A percentile compares a stretch with the other conserved stretches of the same genome.
Evolutionary conservation across 2,888 invertebrate genomes (phyloP).

Genomic region (Agrotis ipsilon): DNA sequence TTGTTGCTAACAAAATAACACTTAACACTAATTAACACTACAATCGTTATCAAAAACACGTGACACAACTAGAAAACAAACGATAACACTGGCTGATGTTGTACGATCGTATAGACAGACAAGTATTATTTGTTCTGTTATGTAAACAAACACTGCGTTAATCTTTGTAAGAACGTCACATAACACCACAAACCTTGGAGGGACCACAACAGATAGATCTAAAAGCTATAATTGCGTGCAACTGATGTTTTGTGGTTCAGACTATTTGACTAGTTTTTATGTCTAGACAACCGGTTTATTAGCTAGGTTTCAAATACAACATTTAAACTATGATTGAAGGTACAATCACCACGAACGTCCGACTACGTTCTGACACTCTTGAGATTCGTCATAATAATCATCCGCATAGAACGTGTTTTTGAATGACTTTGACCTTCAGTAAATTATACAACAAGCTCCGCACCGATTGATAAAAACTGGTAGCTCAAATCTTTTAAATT

Average conservation of each 20-base stretch:
- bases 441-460: background rate
- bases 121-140: background rate
- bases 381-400: background rate
- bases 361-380: too few relatives aligned
- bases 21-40: background rate
- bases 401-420: background rate
- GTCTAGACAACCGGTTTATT: too few relatives aligned
- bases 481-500: background rate
- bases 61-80: background rate
- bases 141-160: background rate
- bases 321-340: background rate
- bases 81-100: background rate
- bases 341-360: background rate
- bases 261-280: too few relatives aligned
- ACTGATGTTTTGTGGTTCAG: too few relatives aligned
- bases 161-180: background rate
- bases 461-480: background rate
- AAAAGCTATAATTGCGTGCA: too few relatives aligned
- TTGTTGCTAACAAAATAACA: constrained; percentile 20
- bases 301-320: background rate
- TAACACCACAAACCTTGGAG: background rate
- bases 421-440: constrained; percentile 19
- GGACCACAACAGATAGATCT: background rate
- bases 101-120: too few relatives aligned
- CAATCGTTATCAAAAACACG: background rate